Base-by-base conservation (phyloP, 2,797 vertebrate genomes). In the Sus cebifrons region DNA sequence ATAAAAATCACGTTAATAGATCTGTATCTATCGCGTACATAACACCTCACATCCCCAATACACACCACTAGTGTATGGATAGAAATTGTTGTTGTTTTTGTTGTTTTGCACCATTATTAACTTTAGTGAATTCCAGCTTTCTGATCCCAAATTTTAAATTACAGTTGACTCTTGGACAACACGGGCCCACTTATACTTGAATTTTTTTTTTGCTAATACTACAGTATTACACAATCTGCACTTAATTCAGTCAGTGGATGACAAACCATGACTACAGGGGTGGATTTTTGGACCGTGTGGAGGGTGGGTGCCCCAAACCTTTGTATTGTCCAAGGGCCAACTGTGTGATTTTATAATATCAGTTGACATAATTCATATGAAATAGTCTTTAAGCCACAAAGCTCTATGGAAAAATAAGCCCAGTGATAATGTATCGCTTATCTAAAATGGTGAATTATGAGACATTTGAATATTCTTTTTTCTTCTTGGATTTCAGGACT, bases 291-390 rank as follows among this genome's bases (percentile, higher is more conserved):
- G 32, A 79, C n/a, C 32, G 54, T 20, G 21, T n/a, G 36, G n/a
- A 58, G 6, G 20, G 32, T 79, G 20, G 77, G n/a, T 58, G n/a
- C 32, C 56, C 77, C 21, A 58, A 32, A 58, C 13, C n/a, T 58
- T n/a, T 12, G 0, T 2, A 3, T 25, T 36, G 13, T 36, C 58
- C 77, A 79, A 36, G 77, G 20, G n/a, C 58, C n/a, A 58, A 3
- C 77, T 58, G 56, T 79, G 16, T 36, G 58, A 79, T 79, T 85
- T 85, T 94, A 88, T 25, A 49, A 64, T 91, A n/a, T 95, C 60
- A 20, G 13, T 58, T 75, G 29, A 89, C 2, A 15, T 89, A 81
- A 93, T 73, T 7, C 13, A 64, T 52, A 49, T 65, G 49, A 83
- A 85, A 67, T 79, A 14, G n/a, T 62, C 75, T 91, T 90, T 65